Base-by-base conservation (phyloP, 2,888 invertebrate species). In the Lasiommata megera region DNA sequence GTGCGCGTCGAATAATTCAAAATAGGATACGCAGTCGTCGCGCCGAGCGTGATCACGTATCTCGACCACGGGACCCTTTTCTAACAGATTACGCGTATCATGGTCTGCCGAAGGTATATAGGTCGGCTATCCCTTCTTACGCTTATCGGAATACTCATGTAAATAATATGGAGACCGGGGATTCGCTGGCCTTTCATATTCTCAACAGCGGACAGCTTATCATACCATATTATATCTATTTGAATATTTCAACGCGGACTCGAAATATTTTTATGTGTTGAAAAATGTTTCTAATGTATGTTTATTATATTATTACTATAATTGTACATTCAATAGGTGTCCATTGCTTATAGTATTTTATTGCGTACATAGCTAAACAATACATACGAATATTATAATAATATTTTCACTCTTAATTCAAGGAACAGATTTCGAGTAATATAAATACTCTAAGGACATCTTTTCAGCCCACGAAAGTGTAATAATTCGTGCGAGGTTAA, bases 21-120 rank as follows among this genome's bases (percentile, higher is more conserved):
- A 50, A 56, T 54, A 54, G 57, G 53, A 60, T 67, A 63, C 65
- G 63, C 31, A 40, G 29, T 60, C 47, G 46, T 58, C 64, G 63
- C 59, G 55, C 41, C 17, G 65, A 41, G 71, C 70, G 71, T 68
- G 71, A 69, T 67, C 70, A 60, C 56, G 57, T 54, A 58, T 61
- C 61, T 60, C 67, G 62, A 58, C 66, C 66, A 62, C 62, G 60
- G 63, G 75, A 79, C 84, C 85, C 82, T 81, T 86, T 82, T 82
- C 79, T 76, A 65, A 74, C 71, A 86, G 84, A 86, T 88, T 85
- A 85, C 82, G 73, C 80, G 74, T 80, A 82, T 86, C 81, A 79
- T 74, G 73, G 71, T 69, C 72, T 65, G 67, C 71, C 68, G 70
- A 66, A 76, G 76, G 79, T 77, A 82, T 77, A 80, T 79, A 79